Base-by-base conservation (phyloP, 2,113 vertebrate genomes). In the Mustela lutreola region DNA sequence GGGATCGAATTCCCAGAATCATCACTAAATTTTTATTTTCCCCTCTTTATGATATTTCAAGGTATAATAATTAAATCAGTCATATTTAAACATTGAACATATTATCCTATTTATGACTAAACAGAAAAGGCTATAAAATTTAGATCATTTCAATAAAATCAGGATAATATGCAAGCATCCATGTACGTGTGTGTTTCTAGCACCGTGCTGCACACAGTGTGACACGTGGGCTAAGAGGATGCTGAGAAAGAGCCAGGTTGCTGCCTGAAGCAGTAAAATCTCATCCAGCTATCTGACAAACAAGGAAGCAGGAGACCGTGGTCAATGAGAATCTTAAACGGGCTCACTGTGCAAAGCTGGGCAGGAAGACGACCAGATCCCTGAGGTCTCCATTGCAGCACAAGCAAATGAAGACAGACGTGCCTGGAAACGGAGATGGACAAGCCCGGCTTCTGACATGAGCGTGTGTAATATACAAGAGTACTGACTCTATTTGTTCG, bases 11-110 rank as follows among this genome's bases (percentile, higher is more conserved):
- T 96, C 87, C 58, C 56, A 96, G 62, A 93, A 82, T 63, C 67
- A 83, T 56, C 62, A 73, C 45, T 48, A n/a, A 48, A 92, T 90
- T 73, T 94, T 75, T 83, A 71, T 89, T 90, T 96, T 80, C n/a
- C 76, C 60, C 60, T 62, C 71, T 70, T 0, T 85, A 45, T 45
- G 28, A 65, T 65, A 67, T 80, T 56, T 56, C 56, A 95, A 91
- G 6, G 22, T 31, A 56, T 45, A 88, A 65, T 8, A 56, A 19
- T 42, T 22, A 89, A 93, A 53, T 89, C 48, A 78, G 7, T 70
- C n/a, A 58, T 26, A 67, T 76, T 62, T 48, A 88, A 92, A 84
- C 67, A 33, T 26, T 80, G 71, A 95, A 53, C 24, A 50, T 73
- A 56, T 11, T 85, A 18, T 89, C 24, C n/a, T 75, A 31, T 36